phyloP scores from a whole-genome alignment of 1,140 invertebrate species.

The Zaprionus tsacasi region DNA sequence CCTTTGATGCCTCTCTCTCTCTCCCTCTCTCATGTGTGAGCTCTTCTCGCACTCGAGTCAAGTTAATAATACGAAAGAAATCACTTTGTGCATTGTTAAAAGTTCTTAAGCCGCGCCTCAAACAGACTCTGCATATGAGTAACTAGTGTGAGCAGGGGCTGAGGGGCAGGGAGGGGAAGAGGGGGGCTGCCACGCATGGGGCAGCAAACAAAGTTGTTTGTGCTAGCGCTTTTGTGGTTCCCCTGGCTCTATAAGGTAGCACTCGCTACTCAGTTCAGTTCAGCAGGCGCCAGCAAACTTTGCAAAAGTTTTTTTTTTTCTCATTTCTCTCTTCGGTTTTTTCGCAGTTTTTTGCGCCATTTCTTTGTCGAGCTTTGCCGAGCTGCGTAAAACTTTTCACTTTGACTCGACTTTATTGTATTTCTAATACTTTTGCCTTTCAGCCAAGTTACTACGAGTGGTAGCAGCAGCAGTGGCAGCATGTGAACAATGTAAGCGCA shows the following conservation, averaged over 20 bases:
- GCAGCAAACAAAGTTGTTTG: constrained; percentile 81
- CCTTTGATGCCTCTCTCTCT: constrained; percentile 6
- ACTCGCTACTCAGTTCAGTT: constrained; percentile 22
- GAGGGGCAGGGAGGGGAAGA: constrained; percentile 14
- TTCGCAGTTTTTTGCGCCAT: constrained; percentile 55
- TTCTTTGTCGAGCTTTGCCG: constrained; percentile 60
- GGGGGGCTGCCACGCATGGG: constrained; percentile 51
- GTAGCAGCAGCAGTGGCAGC: constrained; percentile 51
- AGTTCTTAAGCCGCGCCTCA: constrained; percentile 82
- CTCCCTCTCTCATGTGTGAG: constrained; percentile 56
- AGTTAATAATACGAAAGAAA: constrained; percentile 83
- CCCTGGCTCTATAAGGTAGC: constrained; percentile 52
- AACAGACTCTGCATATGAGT: constrained; percentile 55
- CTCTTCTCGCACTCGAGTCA: constrained; percentile 44
- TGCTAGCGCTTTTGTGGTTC: constrained; percentile 75
- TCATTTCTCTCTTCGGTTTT: constrained; percentile 22
- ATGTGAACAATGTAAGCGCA: constrained; percentile 81
- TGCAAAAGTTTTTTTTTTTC: constrained; percentile 60
- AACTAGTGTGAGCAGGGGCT: not conserved
- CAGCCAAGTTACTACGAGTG: constrained; percentile 64
- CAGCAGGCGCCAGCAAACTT: constrained; percentile 71
- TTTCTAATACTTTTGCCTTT: constrained; percentile 83
- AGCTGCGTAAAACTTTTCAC: constrained; percentile 82
- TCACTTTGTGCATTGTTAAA: constrained; percentile 83
- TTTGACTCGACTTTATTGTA: constrained; percentile 83